phyloP scores from a whole-genome alignment of 2,113 vertebrate species.

The Ictidomys tridecemlineatus region DNA sequence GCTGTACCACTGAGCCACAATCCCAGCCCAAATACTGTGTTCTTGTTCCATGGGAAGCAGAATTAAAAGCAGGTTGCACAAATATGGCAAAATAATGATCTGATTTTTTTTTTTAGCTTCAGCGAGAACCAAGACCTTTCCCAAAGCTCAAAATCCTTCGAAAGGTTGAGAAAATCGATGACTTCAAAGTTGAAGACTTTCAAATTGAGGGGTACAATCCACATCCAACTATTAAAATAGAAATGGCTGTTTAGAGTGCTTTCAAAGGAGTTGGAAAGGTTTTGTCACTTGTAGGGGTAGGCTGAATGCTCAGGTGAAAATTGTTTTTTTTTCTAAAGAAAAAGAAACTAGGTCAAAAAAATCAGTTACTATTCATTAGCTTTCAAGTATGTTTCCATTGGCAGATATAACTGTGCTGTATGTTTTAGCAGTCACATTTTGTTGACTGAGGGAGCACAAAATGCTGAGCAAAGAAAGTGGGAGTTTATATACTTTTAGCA shows the following conservation, averaged over 20 bases:
- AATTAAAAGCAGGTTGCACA: not conserved
- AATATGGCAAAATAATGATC: not conserved
- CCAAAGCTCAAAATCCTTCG: slow-evolving; percentile 95
- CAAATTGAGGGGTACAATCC: slow-evolving; percentile 95
- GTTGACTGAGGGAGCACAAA: not conserved
- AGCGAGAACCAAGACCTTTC: slow-evolving; percentile 94
- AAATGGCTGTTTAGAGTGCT: slow-evolving; percentile 93
- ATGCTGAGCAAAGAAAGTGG: not conserved
- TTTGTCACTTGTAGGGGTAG: not conserved
- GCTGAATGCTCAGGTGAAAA: not conserved
- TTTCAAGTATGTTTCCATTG: not conserved
- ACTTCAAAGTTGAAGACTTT: slow-evolving; percentile 96
- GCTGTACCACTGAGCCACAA: too few species aligned
- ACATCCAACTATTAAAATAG: slow-evolving; percentile 97
- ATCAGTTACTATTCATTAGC: not conserved
- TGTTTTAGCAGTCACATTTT: slow-evolving; percentile 1
- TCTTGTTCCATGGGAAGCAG: not conserved
- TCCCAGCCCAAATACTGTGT: not conserved
- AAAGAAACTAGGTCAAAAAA: not conserved
- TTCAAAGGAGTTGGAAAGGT: not conserved
- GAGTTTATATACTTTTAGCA: not conserved
- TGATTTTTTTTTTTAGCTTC: slow-evolving; percentile 90
- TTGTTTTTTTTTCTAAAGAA: slow-evolving; percentile 15
- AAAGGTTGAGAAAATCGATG: slow-evolving; percentile 91
- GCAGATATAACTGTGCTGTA: not conserved